These are phyloP conservation scores for Coryphaenoides rupestris DNA, from an alignment of 2,113 vertebrate species.

Conservation along the genomic window DNA sequence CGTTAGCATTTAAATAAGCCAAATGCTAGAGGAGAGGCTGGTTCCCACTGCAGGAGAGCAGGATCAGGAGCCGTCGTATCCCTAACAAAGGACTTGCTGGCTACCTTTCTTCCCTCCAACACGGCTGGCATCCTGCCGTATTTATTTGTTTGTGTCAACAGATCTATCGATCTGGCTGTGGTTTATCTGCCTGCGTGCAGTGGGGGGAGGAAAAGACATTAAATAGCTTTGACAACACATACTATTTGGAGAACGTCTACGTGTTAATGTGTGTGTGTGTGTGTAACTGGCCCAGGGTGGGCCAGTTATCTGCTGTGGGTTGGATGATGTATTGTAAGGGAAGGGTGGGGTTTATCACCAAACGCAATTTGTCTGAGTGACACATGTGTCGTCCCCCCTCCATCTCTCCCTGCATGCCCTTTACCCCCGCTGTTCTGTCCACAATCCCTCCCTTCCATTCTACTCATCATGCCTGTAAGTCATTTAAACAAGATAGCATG, in stretches of 20 bases:
- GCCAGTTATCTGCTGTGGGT: constrained; percentile 60
- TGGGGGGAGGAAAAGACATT: constrained; percentile 58
- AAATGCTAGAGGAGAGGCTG: constrained; percentile 3
- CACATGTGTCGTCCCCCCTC: constrained; percentile 57
- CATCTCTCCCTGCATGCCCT: constrained; percentile 20
- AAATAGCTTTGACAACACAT: constrained; percentile 61
- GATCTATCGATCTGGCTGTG: constrained; percentile 65
- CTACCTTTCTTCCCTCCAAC: constrained; percentile 30
- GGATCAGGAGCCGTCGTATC: constrained; percentile 12
- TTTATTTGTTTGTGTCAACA: constrained; percentile 73
- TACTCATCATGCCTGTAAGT: constrained; percentile 63
- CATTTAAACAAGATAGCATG: constrained; percentile 78
- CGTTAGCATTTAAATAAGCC: background rate
- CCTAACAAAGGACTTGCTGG: constrained; percentile 42
- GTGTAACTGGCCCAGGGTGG: constrained; percentile 53
- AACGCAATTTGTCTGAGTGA: constrained; percentile 47
- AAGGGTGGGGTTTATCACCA: constrained; percentile 42
- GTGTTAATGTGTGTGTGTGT: constrained; percentile 35
- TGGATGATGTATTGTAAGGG: constrained; percentile 61
- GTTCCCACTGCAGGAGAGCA: background rate
- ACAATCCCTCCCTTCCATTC: constrained; percentile 25
- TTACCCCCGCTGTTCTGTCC: constrained; percentile 19
- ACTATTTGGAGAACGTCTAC: constrained; percentile 59
- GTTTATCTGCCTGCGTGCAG: constrained; percentile 60
- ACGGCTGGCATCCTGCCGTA: constrained; percentile 52